Base-by-base conservation (phyloP, 2,888 invertebrate genomes). In the Prostheceraeus crozeri region DNA sequence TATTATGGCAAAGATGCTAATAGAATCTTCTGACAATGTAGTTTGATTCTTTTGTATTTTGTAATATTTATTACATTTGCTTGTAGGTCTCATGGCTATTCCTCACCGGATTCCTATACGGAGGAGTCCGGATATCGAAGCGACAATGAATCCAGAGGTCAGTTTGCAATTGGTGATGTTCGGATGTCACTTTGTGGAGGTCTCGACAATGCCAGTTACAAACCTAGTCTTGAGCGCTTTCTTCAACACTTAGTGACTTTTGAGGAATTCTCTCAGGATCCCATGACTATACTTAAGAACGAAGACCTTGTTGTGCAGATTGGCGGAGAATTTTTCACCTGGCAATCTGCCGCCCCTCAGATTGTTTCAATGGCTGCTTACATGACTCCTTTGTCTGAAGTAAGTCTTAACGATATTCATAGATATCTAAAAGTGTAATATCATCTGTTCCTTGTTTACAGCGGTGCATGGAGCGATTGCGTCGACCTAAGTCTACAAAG, bases 331-430 rank as follows among this genome's bases (percentile, higher is more conserved):
- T 78, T 85, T 77, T 85, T 87, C 80, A 87, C 85, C 70, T 93
- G 91, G 90, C 81, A 84, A 67, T 84, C 85, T 67, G 94, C 93
- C 67, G 86, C 86, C 62, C 89, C 93, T 40, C 83, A 91, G 72
- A 82, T 96, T 69, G 83, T 91, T 72, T 87, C 89, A 65, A 81
- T 87, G 65, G 83, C 88, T 64, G 84, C 86, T 67, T 94, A 86
- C 80, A 84, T 88, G 71, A 83, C 88, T 69, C 84, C 86, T 59
- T 79, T 94, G 68, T 85, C 91, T 30, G 72, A 76, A 66, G 78
- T 40, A 19, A 40, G 40, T n/a, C n/a, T n/a, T n/a, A n/a, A n/a
- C n/a, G n/a, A n/a, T n/a, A n/a, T n/a, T n/a, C n/a, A n/a, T n/a
- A n/a, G n/a, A n/a, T n/a, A n/a, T n/a, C n/a, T n/a, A n/a, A n/a